Base-by-base conservation (phyloP, 2,797 vertebrate species). In the Notolepis coatsorum region DNA sequence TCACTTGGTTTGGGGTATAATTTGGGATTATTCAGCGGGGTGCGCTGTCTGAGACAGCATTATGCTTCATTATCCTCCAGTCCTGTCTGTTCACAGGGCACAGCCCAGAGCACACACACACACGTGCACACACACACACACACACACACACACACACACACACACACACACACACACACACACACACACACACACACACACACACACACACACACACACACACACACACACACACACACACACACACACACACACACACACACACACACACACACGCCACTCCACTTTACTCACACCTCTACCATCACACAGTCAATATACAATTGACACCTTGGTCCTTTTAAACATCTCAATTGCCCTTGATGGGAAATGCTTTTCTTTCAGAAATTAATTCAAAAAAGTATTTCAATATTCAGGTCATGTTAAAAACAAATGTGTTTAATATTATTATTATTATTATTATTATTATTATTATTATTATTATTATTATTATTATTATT, bases 1-100 rank as follows among this genome's bases (percentile, higher is more conserved):
- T 91, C 78, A 79, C 81, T 86, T 83, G 79, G 81, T 88, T 84
- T 75, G 73, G 73, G 75, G 59, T 85, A 84, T 91, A 84, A 91
- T 92, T 91, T 85, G 80, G 76, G 85, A 88, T 92, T 91, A 92
- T 92, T 88, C 84, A 61, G 81, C 71, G 74, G 78, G 82, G 91
- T 85, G 81, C 78, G 79, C 68, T 5, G 57, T 82, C 84, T 85
- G 65, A 60, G 71, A 37, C 79, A 70, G 71, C 75, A 89, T 90
- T 88, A 89, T 75, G 84, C 77, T 71, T 91, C 87, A 93, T 89
- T 87, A 90, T 91, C 75, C 73, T 39, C 17, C 31, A 46, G 61
- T 79, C 61, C 58, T 82, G 68, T 72, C 41, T 80, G 61, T 51
- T 81, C 71, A 65, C 71, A 51, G 55, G 48, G 55, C 65, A 47